phyloP scores from a whole-genome alignment of 2,113 vertebrate species.

The Scartelaos histophorus region DNA sequence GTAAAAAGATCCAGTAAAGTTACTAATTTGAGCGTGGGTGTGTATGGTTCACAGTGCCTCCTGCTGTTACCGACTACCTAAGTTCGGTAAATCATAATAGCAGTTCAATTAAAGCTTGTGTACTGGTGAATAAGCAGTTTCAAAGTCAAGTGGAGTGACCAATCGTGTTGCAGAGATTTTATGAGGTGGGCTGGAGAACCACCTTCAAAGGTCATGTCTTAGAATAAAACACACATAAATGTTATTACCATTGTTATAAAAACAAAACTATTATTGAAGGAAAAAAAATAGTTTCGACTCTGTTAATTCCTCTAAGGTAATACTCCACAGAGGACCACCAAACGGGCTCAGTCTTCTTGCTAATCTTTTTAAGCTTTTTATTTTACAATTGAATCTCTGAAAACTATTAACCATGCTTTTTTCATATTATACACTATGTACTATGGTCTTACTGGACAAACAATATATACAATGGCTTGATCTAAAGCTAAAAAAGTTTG shows the following conservation, averaged over 20 bases:
- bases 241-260: constrained; percentile 6
- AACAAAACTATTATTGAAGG: not conserved
- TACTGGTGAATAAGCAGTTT: constrained; percentile 16
- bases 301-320: not conserved
- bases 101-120: constrained; percentile 12
- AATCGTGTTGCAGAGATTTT: not conserved
- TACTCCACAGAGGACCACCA: not conserved
- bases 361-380: not conserved
- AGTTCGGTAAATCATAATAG: constrained; percentile 12
- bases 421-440: not conserved
- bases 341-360: not conserved
- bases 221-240: constrained; percentile 4
- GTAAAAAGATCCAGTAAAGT: constrained; percentile 55
- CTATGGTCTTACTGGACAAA: not conserved
- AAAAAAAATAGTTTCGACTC: not conserved
- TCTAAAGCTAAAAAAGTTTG: not conserved
- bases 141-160: constrained; percentile 2
- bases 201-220: constrained; percentile 8
- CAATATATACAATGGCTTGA: not conserved
- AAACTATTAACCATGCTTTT: not conserved
- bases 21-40: constrained; percentile 30
- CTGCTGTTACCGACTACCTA: constrained; percentile 6
- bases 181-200: not conserved
- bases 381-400: not conserved
- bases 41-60: constrained; percentile 16